Evolutionary conservation across 2,113 vertebrate species (phyloP).

Genomic region (Pelecanus crispus): DNA sequence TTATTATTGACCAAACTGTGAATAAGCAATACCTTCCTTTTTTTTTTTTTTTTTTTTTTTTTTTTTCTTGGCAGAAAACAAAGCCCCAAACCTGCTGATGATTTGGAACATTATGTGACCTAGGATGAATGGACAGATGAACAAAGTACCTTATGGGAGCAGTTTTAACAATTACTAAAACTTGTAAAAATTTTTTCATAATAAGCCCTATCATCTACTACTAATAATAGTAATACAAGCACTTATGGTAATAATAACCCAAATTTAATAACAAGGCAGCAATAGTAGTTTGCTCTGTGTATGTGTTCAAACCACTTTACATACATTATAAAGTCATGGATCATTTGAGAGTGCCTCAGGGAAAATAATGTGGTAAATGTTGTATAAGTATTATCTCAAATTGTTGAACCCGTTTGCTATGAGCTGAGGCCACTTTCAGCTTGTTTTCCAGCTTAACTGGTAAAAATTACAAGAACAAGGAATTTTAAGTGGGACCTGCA

Average conservation of each 20-base stretch:
- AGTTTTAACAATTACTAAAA: slow-evolving; percentile 30
- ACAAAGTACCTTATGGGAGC: not conserved
- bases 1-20: not conserved
- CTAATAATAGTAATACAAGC: slow-evolving; percentile 11
- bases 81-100: not conserved
- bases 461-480: not conserved
- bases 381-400: slow-evolving; percentile 31
- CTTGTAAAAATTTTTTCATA: slow-evolving; percentile 10
- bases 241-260: slow-evolving; percentile 23
- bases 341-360: slow-evolving; percentile 29
- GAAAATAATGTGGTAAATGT: slow-evolving; percentile 40
- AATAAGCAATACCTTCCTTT: not conserved
- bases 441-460: not conserved
- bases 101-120: not conserved
- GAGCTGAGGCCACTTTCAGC: not conserved
- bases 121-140: not conserved
- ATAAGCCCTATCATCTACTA: not conserved
- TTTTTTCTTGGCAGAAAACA: not conserved
- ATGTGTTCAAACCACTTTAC: slow-evolving; percentile 17
- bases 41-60: too few species aligned
- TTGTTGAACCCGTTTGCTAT: not conserved
- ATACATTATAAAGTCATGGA: slow-evolving; percentile 52
- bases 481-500: not conserved
- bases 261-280: slow-evolving; percentile 43
- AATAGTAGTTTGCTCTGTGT: not conserved